Evolutionary conservation across 2,888 invertebrate species (phyloP), one percentile per base, ranked within the genome.

Genomic region (Xanthia togata): DNA sequence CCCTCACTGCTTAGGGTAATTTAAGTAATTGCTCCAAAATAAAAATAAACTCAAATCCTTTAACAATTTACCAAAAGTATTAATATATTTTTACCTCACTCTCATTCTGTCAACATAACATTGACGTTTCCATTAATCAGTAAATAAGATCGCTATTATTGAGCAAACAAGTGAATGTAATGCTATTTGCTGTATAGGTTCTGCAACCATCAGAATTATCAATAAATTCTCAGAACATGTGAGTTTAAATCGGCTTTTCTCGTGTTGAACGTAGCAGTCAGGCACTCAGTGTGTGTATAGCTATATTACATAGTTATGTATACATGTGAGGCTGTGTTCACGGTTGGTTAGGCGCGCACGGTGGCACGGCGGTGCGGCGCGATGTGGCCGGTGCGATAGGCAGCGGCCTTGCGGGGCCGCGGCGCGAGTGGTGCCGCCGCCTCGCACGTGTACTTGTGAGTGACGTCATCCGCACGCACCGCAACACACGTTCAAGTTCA

Each of bases 401-500:
- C 89, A 86, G 88, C 91, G 88, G 84, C 93, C 93, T 93, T 93
- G 94, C 90, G 88, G 84, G 89, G 90, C 90, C 88, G 81, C 71
- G 80, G 82, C 81, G 79, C 68, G 79, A 79, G 87, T 86, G 87
- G 90, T 91, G 90, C 92, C 82, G 81, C 84, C 85, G 83, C 86
- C 87, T 76, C 88, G 90, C 93, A 91, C 93, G 92, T 91, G 93
- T 91, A 89, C 86, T 89, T 87, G 85, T 83, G 87, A 68, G 77
- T 95, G 93, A 95, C 95, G 95, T 95, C 95, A 95, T 88, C 74
- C 90, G 83, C 94, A 95, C 94, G 93, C 93, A 93, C 91, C 89
- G 88, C 87, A 88, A 85, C 86, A 88, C 89, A 90, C 94, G 95
- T 94, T 96, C 96, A 96, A 96, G 96, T 96, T 96, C 96, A 96